Base-by-base conservation (phyloP, 2,888 invertebrate species). In the Diaperis boleti region DNA sequence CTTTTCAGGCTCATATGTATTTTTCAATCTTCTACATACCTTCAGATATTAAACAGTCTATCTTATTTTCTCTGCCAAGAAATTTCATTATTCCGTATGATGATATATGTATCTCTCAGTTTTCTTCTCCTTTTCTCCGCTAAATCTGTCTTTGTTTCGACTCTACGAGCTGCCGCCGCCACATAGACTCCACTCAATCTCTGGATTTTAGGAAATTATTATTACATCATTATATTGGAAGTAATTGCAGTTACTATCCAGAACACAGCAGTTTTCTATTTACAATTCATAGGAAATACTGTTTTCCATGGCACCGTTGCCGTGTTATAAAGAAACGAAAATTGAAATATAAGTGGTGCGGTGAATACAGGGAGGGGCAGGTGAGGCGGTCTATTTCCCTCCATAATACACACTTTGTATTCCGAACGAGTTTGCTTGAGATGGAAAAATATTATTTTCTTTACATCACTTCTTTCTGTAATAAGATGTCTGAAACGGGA, bases 381-480 rank as follows among this genome's bases (percentile, higher is more conserved):
- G 68, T 71, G 73, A 72, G 74, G 72, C 72, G 75, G 72, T 77
- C 76, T 71, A 77, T 78, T 77, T 78, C 75, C 76, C 71, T 73
- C 71, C 73, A 76, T 77, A 77, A 78, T 78, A 75, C 77, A 76
- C 75, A 79, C 76, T 79, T 79, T 78, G 78, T 79, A 79, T 79
- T 78, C 78, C 55, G 77, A 74, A 75, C 76, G 71, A 76, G 76
- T 74, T 74, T 75, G 76, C 74, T 74, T 71, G 72, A 78, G 76
- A 79, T 79, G 78, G 78, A 77, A 78, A 78, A 79, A 79, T 78
- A 78, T 78, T 78, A 78, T 78, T 78, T 78, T 76, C 78, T 77
- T 77, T 77, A 75, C 77, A 76, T 78, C 77, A 77, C 74, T 76
- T 76, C 75, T 76, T 73, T 74, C 72, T 69, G 72, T 76, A 77